Evolutionary conservation across 2,113 vertebrate species (phyloP).

Genomic region (Parotia lawesii): DNA sequence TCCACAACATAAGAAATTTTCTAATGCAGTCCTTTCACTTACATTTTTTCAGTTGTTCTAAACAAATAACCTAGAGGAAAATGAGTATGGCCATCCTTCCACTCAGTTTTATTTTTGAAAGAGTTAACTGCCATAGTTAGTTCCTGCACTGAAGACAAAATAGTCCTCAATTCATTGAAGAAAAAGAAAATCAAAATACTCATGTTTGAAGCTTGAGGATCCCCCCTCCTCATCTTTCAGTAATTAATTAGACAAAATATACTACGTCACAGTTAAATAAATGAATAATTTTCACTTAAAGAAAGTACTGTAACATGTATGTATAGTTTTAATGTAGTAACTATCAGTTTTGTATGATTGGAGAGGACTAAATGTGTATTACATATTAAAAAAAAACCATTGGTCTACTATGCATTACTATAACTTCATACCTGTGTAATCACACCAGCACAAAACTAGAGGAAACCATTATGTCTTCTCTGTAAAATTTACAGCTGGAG

Average conservation of each 20-base stretch:
- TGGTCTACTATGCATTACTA: neutral
- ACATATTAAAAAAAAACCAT: neutral
- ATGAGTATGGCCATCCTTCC: neutral
- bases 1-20: neutral
- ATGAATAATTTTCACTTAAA: neutral
- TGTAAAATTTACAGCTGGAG: neutral
- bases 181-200: neutral
- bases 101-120: neutral
- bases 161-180: neutral
- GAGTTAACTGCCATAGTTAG: neutral
- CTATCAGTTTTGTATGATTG: neutral
- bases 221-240: neutral
- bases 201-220: neutral
- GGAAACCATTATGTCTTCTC: neutral
- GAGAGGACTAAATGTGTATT: neutral
- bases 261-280: neutral
- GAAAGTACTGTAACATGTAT: neutral
- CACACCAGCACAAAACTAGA: neutral
- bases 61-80: neutral
- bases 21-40: neutral
- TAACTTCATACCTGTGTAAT: neutral
- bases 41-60: neutral
- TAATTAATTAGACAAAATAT: neutral
- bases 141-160: neutral
- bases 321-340: neutral